Base-by-base conservation (phyloP, 2,113 vertebrate genomes). In the Bostrychus sinensis region DNA sequence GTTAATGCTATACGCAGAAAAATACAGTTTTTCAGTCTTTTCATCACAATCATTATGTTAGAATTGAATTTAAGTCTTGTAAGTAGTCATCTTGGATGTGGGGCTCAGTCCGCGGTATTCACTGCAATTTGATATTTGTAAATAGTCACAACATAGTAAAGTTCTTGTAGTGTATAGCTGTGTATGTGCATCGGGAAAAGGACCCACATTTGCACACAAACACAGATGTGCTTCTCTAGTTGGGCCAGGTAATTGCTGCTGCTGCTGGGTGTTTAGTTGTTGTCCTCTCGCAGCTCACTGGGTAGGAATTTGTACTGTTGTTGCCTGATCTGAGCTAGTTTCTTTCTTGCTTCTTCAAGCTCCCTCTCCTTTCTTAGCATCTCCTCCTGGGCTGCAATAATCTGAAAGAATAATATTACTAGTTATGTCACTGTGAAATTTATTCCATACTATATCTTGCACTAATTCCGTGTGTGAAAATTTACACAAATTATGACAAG, bases 301-400 rank as follows among this genome's bases (percentile, higher is more conserved):
- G 98, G 98, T 46, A 99, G 87, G 82, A 99, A 99, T 80, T 99
- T 99, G 87, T 99, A 99, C 85, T 99, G 98, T 87, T 99, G 98
- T 86, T 99, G 98, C 62, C 98, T 94, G 76, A 99, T 99, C 86
- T 99, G 97, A 69, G 97, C 97, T 76, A 99, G 91, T 42, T 98
- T 99, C 87, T 97, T 99, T 66, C 98, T 92, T 4, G 98, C 98
- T 82, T 99, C 98, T 83, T 99, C 97, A 81, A 99, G 87, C 78
- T 99, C 98, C 38, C 96, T 87, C 45, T 99, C 98, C 77, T 99
- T 99, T 84, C 96, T 94, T 61, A 99, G 89, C 98, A 99, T 99
- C 87, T 99, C 98, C 78, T 99, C 98, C 83, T 99, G 98, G 22
- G 98, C 98, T 0, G 98, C 97, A 6, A 99, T 98, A 78, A 99